A percentile compares a stretch with the other conserved stretches of the same genome.
phyloP scores from a whole-genome alignment of 2,797 vertebrate genomes.

The Fistularia commersonii region DNA sequence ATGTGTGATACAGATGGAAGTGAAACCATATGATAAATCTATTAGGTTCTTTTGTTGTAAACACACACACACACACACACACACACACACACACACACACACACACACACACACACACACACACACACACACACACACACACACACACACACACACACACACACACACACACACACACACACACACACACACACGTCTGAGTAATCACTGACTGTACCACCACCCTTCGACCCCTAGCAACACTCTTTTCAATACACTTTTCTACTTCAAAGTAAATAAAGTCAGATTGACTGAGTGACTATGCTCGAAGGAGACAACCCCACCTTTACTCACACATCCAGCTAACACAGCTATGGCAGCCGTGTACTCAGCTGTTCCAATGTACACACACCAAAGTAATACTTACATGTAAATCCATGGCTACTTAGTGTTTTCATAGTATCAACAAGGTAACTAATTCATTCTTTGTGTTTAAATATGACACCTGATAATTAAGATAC shows the following conservation, averaged over 20 bases:
- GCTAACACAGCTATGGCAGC: conserved; percentile 24
- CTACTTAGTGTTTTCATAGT: conserved; percentile 8
- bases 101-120: no score
- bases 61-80: no score
- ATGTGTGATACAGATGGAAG: no score
- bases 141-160: no score
- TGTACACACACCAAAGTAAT: conserved; percentile 29
- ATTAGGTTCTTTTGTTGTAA: no score
- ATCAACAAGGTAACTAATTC: conserved; percentile 10
- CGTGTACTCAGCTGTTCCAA: conserved; percentile 65
- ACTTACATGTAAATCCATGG: conserved; percentile 39
- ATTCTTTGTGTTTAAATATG: conserved; percentile 8
- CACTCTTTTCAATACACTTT: conserved; percentile 24
- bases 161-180: no score
- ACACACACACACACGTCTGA: no score
- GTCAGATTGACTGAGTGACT: conserved; percentile 42
- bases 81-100: no score
- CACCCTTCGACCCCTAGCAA: not conserved
- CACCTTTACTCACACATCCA: conserved; percentile 4
- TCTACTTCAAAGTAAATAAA: conserved; percentile 43
- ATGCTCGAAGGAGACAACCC: conserved; percentile 8
- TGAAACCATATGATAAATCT: no score
- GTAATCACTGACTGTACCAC: not conserved
- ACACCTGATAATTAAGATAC: conserved; percentile 12
- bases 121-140: no score